phyloP scores from a whole-genome alignment of 2,888 invertebrate species.

The Syrista parreyssii region DNA sequence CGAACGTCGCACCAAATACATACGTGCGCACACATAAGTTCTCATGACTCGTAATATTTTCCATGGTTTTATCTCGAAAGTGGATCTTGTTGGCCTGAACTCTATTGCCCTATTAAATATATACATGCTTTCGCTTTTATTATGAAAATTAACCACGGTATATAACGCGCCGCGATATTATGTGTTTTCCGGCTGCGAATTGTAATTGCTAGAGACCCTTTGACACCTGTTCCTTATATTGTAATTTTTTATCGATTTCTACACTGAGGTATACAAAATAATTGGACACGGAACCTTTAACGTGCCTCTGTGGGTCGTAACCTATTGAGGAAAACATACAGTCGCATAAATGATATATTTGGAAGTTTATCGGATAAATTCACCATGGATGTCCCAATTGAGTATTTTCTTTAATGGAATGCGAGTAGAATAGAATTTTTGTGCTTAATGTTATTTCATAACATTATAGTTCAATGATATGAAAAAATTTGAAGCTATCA shows the following conservation, averaged over 20 bases:
- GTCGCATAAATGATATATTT: neutral
- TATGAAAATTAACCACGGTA: neutral
- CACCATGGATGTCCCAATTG: neutral
- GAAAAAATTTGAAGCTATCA: neutral
- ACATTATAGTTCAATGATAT: neutral
- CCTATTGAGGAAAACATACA: neutral
- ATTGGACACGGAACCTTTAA: neutral
- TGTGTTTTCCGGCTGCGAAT: neutral
- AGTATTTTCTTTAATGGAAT: neutral
- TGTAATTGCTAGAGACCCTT: neutral
- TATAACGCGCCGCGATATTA: neutral
- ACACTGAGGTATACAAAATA: neutral
- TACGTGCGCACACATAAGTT: constrained; percentile 4
- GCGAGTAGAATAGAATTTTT: neutral
- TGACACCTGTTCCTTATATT: neutral
- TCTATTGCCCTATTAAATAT: neutral
- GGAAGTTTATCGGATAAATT: neutral
- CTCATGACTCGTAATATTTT: constrained; percentile 20
- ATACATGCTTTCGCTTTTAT: neutral
- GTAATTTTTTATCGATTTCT: neutral
- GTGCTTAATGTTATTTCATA: neutral
- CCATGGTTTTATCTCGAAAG: neutral
- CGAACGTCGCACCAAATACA: neutral
- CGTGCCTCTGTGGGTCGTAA: neutral
- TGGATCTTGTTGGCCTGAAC: neutral